These are phyloP conservation scores for Molothrus aeneus DNA, from an alignment of 2,797 vertebrate genomes.

Conservation along the genomic window DNA sequence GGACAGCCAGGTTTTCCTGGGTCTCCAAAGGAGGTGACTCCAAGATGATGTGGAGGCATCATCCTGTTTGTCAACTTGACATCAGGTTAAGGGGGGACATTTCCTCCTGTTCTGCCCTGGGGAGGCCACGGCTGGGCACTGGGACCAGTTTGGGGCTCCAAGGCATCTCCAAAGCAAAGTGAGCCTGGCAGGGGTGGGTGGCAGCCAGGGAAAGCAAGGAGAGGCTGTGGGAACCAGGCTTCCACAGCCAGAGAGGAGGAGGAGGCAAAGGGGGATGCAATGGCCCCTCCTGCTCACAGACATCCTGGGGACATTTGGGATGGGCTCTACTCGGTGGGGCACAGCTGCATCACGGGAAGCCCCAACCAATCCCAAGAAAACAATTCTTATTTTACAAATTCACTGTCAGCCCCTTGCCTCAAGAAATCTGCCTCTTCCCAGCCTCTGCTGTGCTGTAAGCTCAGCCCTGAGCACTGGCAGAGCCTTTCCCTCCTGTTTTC, in stretches of 20 bases:
- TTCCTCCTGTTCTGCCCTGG: background rate
- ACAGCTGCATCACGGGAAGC: fast-evolving
- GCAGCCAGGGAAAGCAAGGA: background rate
- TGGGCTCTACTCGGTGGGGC: fast-evolving
- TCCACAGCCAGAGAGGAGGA: background rate
- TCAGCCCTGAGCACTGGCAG: background rate
- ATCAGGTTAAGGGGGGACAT: background rate
- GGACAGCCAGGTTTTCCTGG: background rate
- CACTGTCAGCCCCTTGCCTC: background rate
- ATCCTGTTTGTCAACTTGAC: background rate
- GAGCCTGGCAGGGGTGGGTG: background rate
- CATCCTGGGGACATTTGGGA: no score
- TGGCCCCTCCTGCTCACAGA: background rate
- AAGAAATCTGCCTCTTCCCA: background rate
- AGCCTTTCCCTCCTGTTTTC: background rate
- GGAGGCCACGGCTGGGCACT: background rate
- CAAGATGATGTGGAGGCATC: background rate
- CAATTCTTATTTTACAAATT: background rate
- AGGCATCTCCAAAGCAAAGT: background rate
- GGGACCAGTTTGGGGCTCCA: background rate
- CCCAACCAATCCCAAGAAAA: background rate
- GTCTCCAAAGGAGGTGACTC: background rate
- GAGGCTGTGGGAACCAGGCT: background rate
- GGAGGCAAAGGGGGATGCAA: background rate
- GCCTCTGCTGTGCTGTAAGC: background rate